These are phyloP conservation scores for Pan paniscus DNA, from an alignment of 2,113 vertebrate species.

Conservation along the genomic window DNA sequence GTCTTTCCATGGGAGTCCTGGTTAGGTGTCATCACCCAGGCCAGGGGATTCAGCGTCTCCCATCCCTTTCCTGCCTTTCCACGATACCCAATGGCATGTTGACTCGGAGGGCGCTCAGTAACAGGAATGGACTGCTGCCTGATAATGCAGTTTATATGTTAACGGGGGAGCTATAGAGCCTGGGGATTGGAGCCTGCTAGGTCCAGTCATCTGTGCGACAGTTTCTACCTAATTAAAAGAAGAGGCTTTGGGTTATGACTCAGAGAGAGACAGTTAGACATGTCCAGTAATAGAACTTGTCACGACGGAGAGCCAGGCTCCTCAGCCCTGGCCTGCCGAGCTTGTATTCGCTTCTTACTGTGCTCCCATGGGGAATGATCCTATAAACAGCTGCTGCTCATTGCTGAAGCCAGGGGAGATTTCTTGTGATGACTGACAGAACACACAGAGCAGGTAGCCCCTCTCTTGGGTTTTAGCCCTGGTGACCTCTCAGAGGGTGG, in stretches of 20 bases:
- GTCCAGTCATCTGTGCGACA: neutral
- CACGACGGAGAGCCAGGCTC: neutral
- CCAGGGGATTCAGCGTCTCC: neutral
- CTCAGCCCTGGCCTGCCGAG: too few species aligned
- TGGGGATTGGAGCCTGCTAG: neutral
- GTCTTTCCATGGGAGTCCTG: neutral
- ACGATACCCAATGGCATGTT: fast-evolving
- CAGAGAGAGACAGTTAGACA: neutral
- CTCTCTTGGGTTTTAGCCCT: neutral
- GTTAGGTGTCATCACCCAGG: fast-evolving
- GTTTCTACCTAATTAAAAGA: neutral
- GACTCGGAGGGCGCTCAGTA: neutral
- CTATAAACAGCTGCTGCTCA: neutral
- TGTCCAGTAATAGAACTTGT: neutral
- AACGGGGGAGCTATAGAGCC: neutral
- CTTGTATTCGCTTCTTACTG: neutral
- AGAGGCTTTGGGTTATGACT: neutral
- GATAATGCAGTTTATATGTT: neutral
- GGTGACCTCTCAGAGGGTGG: fast-evolving
- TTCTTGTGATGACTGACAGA: neutral
- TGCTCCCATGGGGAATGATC: neutral
- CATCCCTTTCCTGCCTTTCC: neutral
- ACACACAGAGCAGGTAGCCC: too few species aligned
- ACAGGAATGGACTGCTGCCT: neutral
- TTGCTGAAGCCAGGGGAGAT: too few species aligned